Conservation (phyloP, 2,113 vertebrate genomes). For the Indicator indicator region DNA sequence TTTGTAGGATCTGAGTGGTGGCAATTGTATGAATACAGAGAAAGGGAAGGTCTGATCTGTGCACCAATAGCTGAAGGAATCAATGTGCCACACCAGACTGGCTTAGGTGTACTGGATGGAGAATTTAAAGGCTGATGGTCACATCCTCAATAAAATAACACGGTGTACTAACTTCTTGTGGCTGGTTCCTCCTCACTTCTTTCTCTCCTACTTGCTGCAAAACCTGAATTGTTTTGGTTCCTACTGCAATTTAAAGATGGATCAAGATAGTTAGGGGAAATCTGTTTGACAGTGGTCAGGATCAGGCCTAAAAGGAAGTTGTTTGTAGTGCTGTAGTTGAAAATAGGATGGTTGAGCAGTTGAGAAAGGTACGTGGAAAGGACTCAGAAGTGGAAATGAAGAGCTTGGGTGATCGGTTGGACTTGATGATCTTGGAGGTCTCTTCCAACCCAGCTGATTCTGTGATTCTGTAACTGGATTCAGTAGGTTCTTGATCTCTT, state of each 20-base stretch:
- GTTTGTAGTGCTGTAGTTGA: background rate
- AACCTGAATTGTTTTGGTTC: background rate
- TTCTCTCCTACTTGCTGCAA: background rate
- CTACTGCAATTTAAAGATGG: background rate
- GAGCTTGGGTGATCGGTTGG: background rate
- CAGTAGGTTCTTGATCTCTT: background rate
- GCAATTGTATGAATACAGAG: background rate
- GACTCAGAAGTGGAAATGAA: background rate
- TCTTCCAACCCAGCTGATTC: too few relatives aligned
- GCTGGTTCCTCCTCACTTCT: background rate
- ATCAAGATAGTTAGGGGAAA: background rate
- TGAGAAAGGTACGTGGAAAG: background rate
- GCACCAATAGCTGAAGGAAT: background rate
- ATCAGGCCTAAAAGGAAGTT: background rate
- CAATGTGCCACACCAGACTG: accelerated
- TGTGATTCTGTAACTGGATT: background rate
- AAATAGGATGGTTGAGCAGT: background rate
- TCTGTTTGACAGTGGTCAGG: background rate
- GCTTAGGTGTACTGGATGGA: background rate
- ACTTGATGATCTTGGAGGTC: too few relatives aligned
- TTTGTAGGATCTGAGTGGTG: background rate
- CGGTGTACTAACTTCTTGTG: background rate
- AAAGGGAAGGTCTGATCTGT: background rate
- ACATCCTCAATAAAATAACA: background rate
- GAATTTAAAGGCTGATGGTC: constrained; percentile 18